These are phyloP conservation scores for Silurus glanis DNA, from an alignment of 2,113 vertebrate species.

Conservation along the genomic window DNA sequence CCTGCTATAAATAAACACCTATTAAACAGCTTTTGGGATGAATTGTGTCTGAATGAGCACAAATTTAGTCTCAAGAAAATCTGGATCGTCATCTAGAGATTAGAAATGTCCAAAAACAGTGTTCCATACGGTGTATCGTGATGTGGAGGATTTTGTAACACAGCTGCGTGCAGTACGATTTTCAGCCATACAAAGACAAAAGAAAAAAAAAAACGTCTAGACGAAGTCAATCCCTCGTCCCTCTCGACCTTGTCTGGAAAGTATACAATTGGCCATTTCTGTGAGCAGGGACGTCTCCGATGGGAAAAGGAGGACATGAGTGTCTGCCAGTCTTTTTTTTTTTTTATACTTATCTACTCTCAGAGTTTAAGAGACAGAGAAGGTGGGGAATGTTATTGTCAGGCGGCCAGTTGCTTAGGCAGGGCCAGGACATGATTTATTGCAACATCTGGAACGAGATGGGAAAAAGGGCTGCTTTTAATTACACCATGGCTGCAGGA, in stretches of 20 bases:
- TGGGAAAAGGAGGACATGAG: background rate
- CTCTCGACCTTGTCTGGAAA: background rate
- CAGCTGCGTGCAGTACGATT: background rate
- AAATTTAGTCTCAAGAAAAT: no score
- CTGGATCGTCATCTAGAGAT: no score
- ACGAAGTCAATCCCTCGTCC: background rate
- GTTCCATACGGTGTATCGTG: background rate
- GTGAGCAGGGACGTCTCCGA: background rate
- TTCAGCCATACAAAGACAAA: background rate
- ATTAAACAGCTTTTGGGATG: no score
- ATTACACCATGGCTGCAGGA: constrained; percentile 56
- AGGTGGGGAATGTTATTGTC: constrained; percentile 76
- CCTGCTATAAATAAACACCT: no score
- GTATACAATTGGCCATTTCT: background rate
- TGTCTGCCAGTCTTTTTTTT: constrained; percentile 6
- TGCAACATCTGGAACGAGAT: constrained; percentile 74
- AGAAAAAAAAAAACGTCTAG: background rate
- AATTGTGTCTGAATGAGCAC: no score
- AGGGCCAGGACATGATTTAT: constrained; percentile 77
- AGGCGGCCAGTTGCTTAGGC: constrained; percentile 78
- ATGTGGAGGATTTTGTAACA: background rate
- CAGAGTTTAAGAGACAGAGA: constrained; percentile 59
- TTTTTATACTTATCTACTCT: constrained; percentile 45
- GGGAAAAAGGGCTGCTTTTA: constrained; percentile 62
- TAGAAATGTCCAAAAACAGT: no score